Percentiles rank a stretch among this genome's conserved stretches.
These are phyloP conservation scores for Plutomurus gul DNA, from an alignment of 1,140 invertebrate species.

Conservation along the genomic window DNA sequence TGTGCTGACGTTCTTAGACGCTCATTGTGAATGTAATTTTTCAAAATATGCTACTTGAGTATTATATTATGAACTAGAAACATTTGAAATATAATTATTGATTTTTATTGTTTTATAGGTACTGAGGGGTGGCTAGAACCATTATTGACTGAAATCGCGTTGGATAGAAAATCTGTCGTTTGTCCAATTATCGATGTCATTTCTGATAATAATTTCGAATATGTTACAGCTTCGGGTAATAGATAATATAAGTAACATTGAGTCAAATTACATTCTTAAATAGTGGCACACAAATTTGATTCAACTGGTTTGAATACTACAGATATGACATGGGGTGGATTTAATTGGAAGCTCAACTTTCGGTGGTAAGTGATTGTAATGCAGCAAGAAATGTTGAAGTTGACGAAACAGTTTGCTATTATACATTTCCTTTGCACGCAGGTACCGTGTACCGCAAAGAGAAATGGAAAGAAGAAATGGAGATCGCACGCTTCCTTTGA, in stretches of 20 bases:
- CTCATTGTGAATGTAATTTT: conserved; percentile 78
- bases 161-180: conserved; percentile 88
- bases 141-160: conserved; percentile 81
- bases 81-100: neutral
- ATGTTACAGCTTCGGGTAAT: conserved; percentile 66
- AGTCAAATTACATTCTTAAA: too few species aligned
- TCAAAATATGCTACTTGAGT: neutral
- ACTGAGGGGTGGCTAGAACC: conserved; percentile 95
- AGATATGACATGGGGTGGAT: conserved; percentile 93
- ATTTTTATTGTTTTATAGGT: conserved; percentile 59
- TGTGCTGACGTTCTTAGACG: conserved; percentile 95
- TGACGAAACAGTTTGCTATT: conserved; percentile 1
- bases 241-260: too few species aligned
- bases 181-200: conserved; percentile 99
- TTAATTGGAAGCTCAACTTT: conserved; percentile 98
- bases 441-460: conserved; percentile 93
- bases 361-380: conserved; percentile 78
- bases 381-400: neutral
- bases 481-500: conserved; percentile 85
- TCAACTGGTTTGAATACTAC: conserved; percentile 67
- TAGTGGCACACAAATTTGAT: too few species aligned
- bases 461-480: conserved; percentile 88
- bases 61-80: conserved; percentile 15
- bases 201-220: conserved; percentile 96
- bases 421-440: conserved; percentile 56